Conservation (phyloP, 2,888 invertebrate species). For the Ophion costatus region DNA sequence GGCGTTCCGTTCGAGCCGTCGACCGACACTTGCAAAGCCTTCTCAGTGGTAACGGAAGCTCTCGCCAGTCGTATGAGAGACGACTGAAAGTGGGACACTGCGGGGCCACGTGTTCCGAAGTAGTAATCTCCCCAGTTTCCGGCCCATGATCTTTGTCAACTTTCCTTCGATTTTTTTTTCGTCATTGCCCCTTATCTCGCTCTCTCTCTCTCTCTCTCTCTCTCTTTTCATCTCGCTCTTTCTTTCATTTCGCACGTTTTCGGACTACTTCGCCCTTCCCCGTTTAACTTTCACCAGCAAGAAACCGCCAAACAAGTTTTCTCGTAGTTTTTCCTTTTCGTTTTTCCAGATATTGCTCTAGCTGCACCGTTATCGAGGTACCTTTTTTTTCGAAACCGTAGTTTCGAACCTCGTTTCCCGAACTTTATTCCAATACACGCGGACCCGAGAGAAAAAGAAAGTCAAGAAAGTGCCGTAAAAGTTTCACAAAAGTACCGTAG, state of each 20-base stretch:
- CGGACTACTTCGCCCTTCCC: constrained; percentile 36
- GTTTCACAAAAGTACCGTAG: neutral
- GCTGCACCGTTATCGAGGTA: constrained; percentile 8
- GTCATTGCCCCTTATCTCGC: neutral
- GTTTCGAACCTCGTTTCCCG: constrained; percentile 8
- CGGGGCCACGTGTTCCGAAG: constrained; percentile 60
- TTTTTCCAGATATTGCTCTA: constrained; percentile 14
- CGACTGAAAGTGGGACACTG: constrained; percentile 60
- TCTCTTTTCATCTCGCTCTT: constrained; percentile 20
- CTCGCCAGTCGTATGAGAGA: constrained; percentile 11
- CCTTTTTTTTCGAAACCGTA: constrained; percentile 7
- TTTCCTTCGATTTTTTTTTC: constrained; percentile 15
- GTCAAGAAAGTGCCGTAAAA: constrained; percentile 16
- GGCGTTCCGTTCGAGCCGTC: constrained; percentile 17
- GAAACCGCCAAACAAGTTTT: constrained; percentile 45
- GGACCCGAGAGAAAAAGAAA: constrained; percentile 7
- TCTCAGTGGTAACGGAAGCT: constrained; percentile 23
- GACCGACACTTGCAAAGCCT: constrained; percentile 31
- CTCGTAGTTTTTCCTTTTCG: neutral
- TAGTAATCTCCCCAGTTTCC: constrained; percentile 51
- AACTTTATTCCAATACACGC: neutral
- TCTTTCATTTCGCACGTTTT: constrained; percentile 30
- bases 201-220: neutral
- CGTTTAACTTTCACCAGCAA: constrained; percentile 49
- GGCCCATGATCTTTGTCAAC: constrained; percentile 36